Evolutionary conservation across 2,888 invertebrate genomes (phyloP), one percentile per base, ranked within the genome.

Genomic region (Seira sanloemensis): DNA sequence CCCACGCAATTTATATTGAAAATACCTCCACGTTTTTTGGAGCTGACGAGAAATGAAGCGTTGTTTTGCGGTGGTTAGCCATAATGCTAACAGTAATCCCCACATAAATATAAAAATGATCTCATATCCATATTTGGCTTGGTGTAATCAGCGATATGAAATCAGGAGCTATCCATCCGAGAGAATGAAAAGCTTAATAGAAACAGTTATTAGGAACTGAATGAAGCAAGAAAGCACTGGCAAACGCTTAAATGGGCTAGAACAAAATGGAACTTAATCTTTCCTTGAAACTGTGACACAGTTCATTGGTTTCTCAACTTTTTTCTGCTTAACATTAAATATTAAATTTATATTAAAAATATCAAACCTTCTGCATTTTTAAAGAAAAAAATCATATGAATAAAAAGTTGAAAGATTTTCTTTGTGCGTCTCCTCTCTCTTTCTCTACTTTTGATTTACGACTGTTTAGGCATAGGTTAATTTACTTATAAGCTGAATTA

Each of bases 111-210:
- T 37, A 37, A 68, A 77, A 77, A 68, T 71, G 78, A 71, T 78
- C 62, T 46, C 71, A 50, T 62, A 9, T 65, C 78, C 78, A 78
- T 58, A 78, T 78, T 71, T 78, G 78, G 78, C 18, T 27, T 71
- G 23, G 21, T 62, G 78, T 71, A 78, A 78, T 78, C 78, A 78
- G 37, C 24, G 26, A 18, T 50, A 62, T 71, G 71, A 78, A 78
- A 78, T 78, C 71, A 62, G 78, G 65, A 71, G 62, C 72, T 77
- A 37, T 77, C 67, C 62, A 19, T 76, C 54, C n/a, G 16, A 37
- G 21, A 9, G 62, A 62, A 62, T 62, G 21, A 21, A 62, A 19
- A 62, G 21, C 4, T 37, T 37, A 37, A 37, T 37, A 37, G 37
- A 37, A 37, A 37, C 37, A 37, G 37, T 37, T 37, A 37, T 37